Conservation (phyloP, 1,140 invertebrate genomes). For the Trachymyrmex cornetzi region DNA sequence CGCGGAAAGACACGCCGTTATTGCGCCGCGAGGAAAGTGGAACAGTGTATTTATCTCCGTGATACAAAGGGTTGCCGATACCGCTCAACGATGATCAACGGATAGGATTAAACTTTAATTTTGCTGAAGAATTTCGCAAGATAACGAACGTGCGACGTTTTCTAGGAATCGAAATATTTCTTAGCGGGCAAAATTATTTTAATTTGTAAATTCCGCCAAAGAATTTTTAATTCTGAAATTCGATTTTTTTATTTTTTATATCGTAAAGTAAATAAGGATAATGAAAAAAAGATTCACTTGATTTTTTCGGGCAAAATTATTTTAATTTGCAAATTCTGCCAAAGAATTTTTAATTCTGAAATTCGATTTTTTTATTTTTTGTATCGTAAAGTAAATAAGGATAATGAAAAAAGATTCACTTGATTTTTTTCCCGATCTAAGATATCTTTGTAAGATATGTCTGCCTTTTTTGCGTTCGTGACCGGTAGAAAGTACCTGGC, state of each 20-base stretch:
- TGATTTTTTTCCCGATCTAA: slow-evolving; percentile 18
- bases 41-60: slow-evolving; percentile 42
- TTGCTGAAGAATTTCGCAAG: background rate
- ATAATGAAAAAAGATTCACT: background rate
- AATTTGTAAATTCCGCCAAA: too few species aligned
- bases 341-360: background rate
- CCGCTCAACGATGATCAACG: background rate
- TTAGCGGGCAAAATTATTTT: background rate
- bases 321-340: background rate
- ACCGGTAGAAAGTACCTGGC: slow-evolving; percentile 70
- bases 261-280: background rate
- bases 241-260: background rate
- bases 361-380: background rate
- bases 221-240: background rate
- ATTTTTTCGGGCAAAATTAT: slow-evolving; percentile 13
- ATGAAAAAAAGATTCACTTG: background rate
- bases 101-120: slow-evolving; percentile 9
- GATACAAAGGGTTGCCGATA: slow-evolving; percentile 62
- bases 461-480: background rate
- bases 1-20: slow-evolving; percentile 4
- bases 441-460: background rate
- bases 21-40: slow-evolving; percentile 57
- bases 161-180: background rate
- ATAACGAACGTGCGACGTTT: background rate
- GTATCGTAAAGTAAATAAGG: background rate